Evolutionary conservation across 2,113 vertebrate genomes (phyloP).

Genomic region (Coryphaenoides rupestris): DNA sequence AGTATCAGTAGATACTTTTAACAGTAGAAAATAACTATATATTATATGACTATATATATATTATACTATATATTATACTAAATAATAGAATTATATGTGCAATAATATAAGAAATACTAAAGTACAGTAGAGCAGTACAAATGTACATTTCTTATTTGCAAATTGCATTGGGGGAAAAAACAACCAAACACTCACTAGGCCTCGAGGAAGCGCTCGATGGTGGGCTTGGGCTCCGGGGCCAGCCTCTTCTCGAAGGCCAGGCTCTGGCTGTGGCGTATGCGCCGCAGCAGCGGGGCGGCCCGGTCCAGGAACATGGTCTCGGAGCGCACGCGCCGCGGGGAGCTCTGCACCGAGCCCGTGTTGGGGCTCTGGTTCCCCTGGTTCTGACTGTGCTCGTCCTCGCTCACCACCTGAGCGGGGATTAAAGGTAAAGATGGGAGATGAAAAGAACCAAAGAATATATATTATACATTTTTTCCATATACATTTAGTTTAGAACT

Average conservation of each 20-base stretch:
- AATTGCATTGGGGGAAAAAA: background rate
- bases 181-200: constrained; percentile 75
- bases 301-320: constrained; percentile 88
- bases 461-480: no score
- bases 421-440: background rate
- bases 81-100: no score
- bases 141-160: background rate
- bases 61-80: background rate
- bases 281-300: constrained; percentile 84
- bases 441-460: background rate
- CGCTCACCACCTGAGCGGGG: constrained; percentile 82
- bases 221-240: constrained; percentile 91
- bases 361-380: constrained; percentile 86
- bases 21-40: background rate
- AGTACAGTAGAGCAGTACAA: background rate
- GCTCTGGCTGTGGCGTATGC: constrained; percentile 92
- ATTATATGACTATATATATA: no score
- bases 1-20: no score
- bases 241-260: constrained; percentile 92
- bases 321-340: constrained; percentile 88
- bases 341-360: constrained; percentile 86
- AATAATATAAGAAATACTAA: background rate
- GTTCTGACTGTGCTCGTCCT: constrained; percentile 92
- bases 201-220: constrained; percentile 91
- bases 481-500: no score